Evolutionary conservation across 2,888 invertebrate species (phyloP), one percentile per base, ranked within the genome.

Genomic region (Trissoscelio sp.): DNA sequence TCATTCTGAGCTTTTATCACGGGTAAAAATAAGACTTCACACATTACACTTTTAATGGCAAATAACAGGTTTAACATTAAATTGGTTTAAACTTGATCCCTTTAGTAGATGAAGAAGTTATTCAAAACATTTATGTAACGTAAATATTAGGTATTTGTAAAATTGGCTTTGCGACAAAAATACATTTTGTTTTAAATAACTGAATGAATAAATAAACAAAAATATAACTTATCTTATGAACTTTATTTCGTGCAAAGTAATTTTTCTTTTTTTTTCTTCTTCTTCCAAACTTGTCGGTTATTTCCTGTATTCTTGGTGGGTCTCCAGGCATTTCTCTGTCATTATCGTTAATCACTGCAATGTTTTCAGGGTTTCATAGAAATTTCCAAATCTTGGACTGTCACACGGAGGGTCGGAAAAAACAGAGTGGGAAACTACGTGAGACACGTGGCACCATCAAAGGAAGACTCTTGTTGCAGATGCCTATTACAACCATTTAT

Each of bases 401-500:
- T 53, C 42, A 69, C 22, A 58, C 12, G 5, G 31, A 46, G 31
- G 28, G 34, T 16, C 3, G 16, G n/a, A 31, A 31, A 28, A 46
- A 20, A 12, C 2, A 9, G 3, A 44, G 34, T 20, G 39, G 42
- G 48, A 31, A 53, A 24, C 28, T 42, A 44, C 60, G 44, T 53
- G 51, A 7, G 58, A 64, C 64, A 73, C 64, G 74, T 57, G 55
- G 64, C 64, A n/a, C 39, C 18, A 31, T 51, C 5, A 62, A 64
- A 64, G 73, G 73, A 73, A 55, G 64, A 74, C 22, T 55, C 55
- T 74, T 44, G 44, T 64, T 55, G 64, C 74, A 74, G 64, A 74
- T 64, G 74, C 57, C 57, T 37, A 64, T 57, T 64, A 64, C 44
- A 46, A 46, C 64, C 57, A 64, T 74, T 64, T 74, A 74, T 74